Percentiles rank a stretch among this genome's conserved stretches.
Evolutionary conservation across 2,797 vertebrate genomes (phyloP).

Genomic region (Xenentodon cancila): DNA sequence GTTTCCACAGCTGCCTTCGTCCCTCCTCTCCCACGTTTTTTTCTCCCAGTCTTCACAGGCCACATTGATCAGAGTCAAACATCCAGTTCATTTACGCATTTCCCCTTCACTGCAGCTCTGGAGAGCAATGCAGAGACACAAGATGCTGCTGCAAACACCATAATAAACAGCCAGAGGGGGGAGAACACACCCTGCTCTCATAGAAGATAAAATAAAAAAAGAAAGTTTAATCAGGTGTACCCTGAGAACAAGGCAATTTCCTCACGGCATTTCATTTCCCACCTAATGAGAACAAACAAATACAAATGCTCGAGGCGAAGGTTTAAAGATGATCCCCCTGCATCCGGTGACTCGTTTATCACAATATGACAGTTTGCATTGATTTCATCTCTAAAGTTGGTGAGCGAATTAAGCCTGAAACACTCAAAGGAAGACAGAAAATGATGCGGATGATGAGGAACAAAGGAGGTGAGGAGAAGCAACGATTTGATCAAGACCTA

Average conservation of each 20-base stretch:
- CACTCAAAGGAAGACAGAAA: neutral
- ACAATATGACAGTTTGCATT: conserved; percentile 31
- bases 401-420: conserved; percentile 6
- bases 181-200: conserved; percentile 27
- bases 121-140: conserved; percentile 2
- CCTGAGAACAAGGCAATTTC: conserved; percentile 37
- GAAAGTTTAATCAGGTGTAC: conserved; percentile 47
- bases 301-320: conserved; percentile 24
- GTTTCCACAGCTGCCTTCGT: conserved; percentile 24
- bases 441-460: neutral
- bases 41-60: conserved; percentile 30
- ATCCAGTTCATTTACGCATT: conserved; percentile 34
- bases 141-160: neutral
- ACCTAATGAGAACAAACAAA: conserved; percentile 35
- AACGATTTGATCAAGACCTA: neutral
- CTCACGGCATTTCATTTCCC: conserved; percentile 29
- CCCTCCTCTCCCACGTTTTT: neutral
- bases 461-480: neutral
- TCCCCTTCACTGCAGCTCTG: conserved; percentile 23
- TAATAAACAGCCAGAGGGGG: conserved; percentile 32
- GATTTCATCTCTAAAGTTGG: conserved; percentile 28
- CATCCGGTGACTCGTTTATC: conserved; percentile 32
- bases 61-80: conserved; percentile 44
- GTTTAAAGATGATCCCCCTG: conserved; percentile 25
- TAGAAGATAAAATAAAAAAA: conserved; percentile 10